phyloP scores from a whole-genome alignment of 2,113 vertebrate species.

The Chroicocephalus ridibundus region DNA sequence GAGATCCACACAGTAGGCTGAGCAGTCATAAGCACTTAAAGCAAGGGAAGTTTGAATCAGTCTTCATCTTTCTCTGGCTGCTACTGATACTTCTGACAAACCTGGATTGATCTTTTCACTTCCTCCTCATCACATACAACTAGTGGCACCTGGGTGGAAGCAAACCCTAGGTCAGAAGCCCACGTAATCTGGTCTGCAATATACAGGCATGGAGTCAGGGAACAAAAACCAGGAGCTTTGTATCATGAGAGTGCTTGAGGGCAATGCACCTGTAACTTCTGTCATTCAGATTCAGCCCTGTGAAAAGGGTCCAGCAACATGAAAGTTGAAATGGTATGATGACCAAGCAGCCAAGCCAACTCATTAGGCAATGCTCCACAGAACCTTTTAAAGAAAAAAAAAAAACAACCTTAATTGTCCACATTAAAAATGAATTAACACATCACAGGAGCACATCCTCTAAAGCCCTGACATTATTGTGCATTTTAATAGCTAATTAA shows the following conservation, averaged over 20 bases:
- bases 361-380: neutral
- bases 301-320: neutral
- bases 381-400: neutral
- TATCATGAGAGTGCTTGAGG: neutral
- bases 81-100: neutral
- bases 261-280: neutral
- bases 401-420: neutral
- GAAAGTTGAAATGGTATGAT: neutral
- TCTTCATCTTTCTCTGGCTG: neutral
- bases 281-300: neutral
- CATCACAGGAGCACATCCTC: neutral
- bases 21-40: neutral
- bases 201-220: neutral
- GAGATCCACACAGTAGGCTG: neutral
- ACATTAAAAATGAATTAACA: constrained; percentile 33
- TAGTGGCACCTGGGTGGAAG: neutral
- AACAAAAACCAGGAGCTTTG: neutral
- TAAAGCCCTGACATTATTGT: neutral
- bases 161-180: neutral
- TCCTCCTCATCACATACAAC: neutral
- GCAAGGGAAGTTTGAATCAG: neutral
- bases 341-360: neutral
- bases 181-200: neutral
- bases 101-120: neutral
- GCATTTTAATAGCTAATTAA: constrained; percentile 55